These are phyloP conservation scores for Oscheius sp. DNA, from an alignment of 1,140 invertebrate species.

Conservation along the genomic window DNA sequence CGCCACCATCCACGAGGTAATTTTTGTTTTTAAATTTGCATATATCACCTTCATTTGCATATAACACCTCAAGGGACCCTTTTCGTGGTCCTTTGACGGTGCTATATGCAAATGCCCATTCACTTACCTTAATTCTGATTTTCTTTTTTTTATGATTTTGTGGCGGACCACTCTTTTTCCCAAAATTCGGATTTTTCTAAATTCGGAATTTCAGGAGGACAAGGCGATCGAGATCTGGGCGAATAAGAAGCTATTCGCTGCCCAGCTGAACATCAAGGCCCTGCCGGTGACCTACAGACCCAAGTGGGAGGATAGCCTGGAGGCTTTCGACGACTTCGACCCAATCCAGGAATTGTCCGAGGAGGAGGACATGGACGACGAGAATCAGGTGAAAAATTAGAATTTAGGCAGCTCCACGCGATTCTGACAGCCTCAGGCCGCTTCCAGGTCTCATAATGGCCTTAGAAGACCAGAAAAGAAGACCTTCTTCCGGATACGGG, in stretches of 20 bases:
- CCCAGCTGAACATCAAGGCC: slow-evolving; percentile 75
- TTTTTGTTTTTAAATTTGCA: background rate
- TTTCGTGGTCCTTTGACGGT: background rate
- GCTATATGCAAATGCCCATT: background rate
- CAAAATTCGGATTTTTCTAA: background rate
- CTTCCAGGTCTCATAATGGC: too few species aligned
- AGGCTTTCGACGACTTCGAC: background rate
- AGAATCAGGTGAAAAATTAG: slow-evolving; percentile 46
- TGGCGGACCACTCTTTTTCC: too few species aligned
- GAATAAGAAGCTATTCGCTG: slow-evolving; percentile 77
- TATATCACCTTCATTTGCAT: too few species aligned
- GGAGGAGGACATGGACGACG: slow-evolving; percentile 39
- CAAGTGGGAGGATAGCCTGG: slow-evolving; percentile 65
- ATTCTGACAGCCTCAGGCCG: too few species aligned
- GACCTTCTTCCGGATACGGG: too few species aligned
- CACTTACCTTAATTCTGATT: too few species aligned
- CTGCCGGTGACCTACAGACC: slow-evolving; percentile 68
- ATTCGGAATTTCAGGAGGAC: slow-evolving; percentile 58
- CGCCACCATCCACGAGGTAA: slow-evolving; percentile 80
- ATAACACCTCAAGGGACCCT: background rate
- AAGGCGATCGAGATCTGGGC: slow-evolving; percentile 90
- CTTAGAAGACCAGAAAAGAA: too few species aligned
- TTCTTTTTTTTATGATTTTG: too few species aligned
- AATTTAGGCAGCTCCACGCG: too few species aligned
- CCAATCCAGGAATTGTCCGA: slow-evolving; percentile 5